Evolutionary conservation across 2,888 invertebrate genomes (phyloP).

Genomic region (Timema podura): DNA sequence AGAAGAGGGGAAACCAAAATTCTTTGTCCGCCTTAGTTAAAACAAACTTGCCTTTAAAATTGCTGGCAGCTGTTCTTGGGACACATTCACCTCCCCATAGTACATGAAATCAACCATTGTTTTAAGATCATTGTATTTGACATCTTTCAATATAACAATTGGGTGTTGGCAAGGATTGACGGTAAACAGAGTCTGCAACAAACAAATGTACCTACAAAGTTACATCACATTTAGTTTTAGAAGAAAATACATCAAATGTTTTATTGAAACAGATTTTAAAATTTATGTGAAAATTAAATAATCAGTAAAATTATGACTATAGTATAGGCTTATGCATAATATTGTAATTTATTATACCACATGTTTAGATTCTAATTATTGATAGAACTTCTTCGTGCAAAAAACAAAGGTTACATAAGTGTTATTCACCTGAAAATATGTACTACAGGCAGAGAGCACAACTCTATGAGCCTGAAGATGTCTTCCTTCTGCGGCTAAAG

Average conservation of each 20-base stretch:
- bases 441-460: constrained; percentile 85
- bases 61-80: constrained; percentile 76
- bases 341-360: no score
- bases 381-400: no score
- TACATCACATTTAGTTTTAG: background rate
- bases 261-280: background rate
- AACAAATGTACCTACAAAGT: constrained; percentile 20
- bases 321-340: no score
- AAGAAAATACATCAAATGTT: background rate
- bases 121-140: constrained; percentile 77
- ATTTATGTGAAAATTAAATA: constrained; percentile 18
- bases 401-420: no score
- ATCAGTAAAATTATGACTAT: no score
- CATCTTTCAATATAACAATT: constrained; percentile 85
- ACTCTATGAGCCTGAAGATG: constrained; percentile 87
- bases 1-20: no score
- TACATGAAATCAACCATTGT: constrained; percentile 92
- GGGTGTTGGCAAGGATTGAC: constrained; percentile 86
- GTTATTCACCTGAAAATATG: constrained; percentile 90
- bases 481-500: constrained; percentile 84
- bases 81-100: constrained; percentile 87
- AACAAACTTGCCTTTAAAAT: constrained; percentile 44
- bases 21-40: background rate
- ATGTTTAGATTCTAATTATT: no score
- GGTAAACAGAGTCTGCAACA: constrained; percentile 68